Evolutionary conservation across 2,113 vertebrate genomes (phyloP), one percentile per base, ranked within the genome.

Genomic region (Tauraco erythrolophus): DNA sequence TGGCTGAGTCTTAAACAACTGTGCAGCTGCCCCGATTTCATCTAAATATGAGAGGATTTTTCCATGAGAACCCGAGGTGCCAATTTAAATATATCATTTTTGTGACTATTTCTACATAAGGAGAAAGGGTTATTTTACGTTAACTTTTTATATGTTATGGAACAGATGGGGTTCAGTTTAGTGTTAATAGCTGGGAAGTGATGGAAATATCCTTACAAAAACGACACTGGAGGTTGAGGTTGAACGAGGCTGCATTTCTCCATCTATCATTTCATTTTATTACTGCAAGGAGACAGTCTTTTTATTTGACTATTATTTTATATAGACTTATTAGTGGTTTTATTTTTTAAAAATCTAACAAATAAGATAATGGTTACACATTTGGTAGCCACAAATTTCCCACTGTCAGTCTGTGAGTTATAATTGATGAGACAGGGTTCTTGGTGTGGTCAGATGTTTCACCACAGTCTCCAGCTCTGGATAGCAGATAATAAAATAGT

Each of bases 281-380:
- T 62, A 33, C 81, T 69, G 37, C 58, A 33, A 65, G 64, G 83
- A 96, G 93, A 94, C 33, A 76, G 58, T 12, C 35, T 31, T 84
- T 96, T 90, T 28, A 66, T 72, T 35, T 88, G 89, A 46, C 86
- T 92, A 74, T 60, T 68, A 31, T 89, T 95, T 96, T 92, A 51
- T 48, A 27, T 19, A 50, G 74, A 54, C 45, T 95, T 84, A 61
- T 88, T 92, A 54, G 76, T 78, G 35, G 6, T 79, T 89, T 92
- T 68, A 53, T 94, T 65, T 65, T 65, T 6, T 5, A 74, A 77
- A 86, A 65, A 76, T 54, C 28, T 8, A 48, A 46, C 77, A 82
- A 62, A 79, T 74, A 68, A 51, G 92, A 69, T 65, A 66, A 79
- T 15, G 11, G 53, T 79, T 77, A 35, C 58, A 14, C 7, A 8